Base-by-base conservation (phyloP, 2,888 invertebrate genomes). In the Anticlea derivata region DNA sequence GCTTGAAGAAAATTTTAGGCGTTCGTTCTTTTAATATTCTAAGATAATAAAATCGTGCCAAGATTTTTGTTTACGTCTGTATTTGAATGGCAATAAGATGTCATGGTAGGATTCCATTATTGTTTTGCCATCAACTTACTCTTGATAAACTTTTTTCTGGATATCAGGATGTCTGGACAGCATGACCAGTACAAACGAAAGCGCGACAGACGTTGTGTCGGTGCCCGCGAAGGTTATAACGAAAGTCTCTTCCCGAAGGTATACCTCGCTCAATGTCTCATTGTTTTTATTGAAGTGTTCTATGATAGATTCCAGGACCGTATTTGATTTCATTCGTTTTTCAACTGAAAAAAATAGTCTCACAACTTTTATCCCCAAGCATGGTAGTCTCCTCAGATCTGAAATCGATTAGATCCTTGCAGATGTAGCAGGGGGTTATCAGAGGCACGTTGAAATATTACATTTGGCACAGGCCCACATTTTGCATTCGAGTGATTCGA, bases 211-310 rank as follows among this genome's bases (percentile, higher is more conserved):
- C 1, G 87, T 81, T 0, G 91, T 91, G 50, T 91, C 84, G 11
- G 87, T 85, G 49, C 91, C 92, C 12, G 92, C 92, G 13, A 92
- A 78, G 47, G 91, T 84, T 54, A 93, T 82, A 0, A 92, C 91
- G 34, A 92, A 76, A 0, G 92, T 85, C 72, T 92, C 92, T 55
- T 93, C 91, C 34, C 89, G 71, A 1, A 93, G 61, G 60, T 92
- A 92, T 30, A 78, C 61, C 1, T 45, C 50, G 7, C 34, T 45
- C 11, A 50, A 8, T 5, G 17, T 23, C 11, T 50, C 33, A 33
- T 45, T 29, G 8, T 39, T 27, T 17, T 45, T 29, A n/a, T 2
- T n/a, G 4, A 34, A 34, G 6, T 22, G 12, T 22, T 50, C 50
- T 2, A 50, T 1, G 29, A 50, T 45, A n/a, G 22, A 34, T 8